Percentiles rank a stretch among this genome's conserved stretches.
Evolutionary conservation across 2,797 vertebrate species (phyloP).

Genomic region (Orientallactaga sibirica): DNA sequence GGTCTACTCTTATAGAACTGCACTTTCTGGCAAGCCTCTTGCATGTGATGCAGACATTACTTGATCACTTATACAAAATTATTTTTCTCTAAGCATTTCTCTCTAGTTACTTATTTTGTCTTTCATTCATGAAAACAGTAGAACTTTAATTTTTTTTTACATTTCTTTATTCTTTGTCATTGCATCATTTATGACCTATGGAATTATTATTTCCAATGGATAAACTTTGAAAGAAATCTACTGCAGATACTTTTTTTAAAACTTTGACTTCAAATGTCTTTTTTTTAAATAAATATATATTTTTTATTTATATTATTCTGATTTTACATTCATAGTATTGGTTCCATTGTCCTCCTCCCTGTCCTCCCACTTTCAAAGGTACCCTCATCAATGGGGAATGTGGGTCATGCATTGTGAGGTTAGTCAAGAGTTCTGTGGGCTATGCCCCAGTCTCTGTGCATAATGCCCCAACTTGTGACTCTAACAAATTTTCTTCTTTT

Average conservation of each 20-base stretch:
- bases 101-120: background rate
- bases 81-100: background rate
- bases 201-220: background rate
- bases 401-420: too few species aligned
- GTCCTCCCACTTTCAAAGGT: too few species aligned
- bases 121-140: background rate
- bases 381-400: too few species aligned
- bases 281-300: background rate
- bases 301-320: too few species aligned
- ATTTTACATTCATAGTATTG: too few species aligned
- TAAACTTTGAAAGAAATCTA: background rate
- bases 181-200: background rate
- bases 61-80: background rate
- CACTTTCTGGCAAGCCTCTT: background rate
- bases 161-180: background rate
- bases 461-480: too few species aligned
- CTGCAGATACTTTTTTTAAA: background rate
- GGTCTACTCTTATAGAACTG: background rate
- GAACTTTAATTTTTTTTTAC: background rate
- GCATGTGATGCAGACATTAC: background rate
- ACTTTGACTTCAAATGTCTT: constrained; percentile 5
- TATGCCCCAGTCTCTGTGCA: too few species aligned
- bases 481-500: too few species aligned
- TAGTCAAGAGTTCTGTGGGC: too few species aligned
- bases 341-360: too few species aligned